Conservation (phyloP, 1,140 invertebrate genomes). For the Eurosta solidaginis region DNA sequence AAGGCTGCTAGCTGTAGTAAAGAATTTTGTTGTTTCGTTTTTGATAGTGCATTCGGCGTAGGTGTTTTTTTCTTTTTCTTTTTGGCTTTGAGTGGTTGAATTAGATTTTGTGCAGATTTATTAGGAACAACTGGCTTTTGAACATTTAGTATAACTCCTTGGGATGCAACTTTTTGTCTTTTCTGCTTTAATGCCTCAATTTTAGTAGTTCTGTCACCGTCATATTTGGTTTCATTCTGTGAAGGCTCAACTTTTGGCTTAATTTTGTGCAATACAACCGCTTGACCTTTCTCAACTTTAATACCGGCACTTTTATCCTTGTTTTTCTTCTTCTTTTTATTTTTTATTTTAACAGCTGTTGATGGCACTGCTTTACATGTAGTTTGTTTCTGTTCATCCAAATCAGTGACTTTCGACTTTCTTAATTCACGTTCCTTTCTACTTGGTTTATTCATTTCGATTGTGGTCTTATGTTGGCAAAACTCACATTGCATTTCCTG, state of each 20-base stretch:
- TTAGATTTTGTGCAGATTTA: not conserved
- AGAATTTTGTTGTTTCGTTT: conserved; percentile 14
- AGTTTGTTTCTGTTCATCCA: not conserved
- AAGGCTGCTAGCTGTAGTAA: not conserved
- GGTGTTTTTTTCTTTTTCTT: not conserved
- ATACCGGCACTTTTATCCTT: conserved; percentile 7
- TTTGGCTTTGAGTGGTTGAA: not conserved
- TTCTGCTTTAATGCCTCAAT: not conserved
- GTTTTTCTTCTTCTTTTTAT: conserved; percentile 6
- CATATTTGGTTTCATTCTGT: not conserved
- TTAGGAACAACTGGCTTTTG: not conserved
- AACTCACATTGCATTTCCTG: conserved; percentile 6
- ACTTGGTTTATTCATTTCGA: not conserved
- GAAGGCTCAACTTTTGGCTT: not conserved
- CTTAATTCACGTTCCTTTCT: not conserved
- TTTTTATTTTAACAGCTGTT: not conserved
- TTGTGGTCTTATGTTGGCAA: not conserved
- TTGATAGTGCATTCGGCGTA: not conserved
- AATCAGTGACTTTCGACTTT: not conserved
- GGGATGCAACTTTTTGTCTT: not conserved
- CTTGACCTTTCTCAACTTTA: not conserved
- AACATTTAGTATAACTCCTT: not conserved
- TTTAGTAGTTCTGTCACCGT: not conserved
- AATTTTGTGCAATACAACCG: too few relatives aligned
- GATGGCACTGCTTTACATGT: not conserved